Evolutionary conservation across 1,140 invertebrate species (phyloP).

Genomic region (Cherax destructor): DNA sequence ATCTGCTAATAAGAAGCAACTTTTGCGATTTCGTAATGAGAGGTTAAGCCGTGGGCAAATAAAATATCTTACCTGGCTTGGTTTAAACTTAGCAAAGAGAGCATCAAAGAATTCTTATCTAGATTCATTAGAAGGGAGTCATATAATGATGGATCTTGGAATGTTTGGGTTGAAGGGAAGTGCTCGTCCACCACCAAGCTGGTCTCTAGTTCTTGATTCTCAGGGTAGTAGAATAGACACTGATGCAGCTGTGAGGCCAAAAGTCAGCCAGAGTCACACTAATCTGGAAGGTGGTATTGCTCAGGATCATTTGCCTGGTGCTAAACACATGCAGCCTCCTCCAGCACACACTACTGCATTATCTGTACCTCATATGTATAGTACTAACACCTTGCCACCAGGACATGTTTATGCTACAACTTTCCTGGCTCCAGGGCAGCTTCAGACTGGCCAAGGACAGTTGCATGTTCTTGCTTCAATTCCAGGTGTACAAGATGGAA

Average conservation of each 20-base stretch:
- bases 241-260: not conserved
- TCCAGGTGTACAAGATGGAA: not conserved
- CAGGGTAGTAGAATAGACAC: not conserved
- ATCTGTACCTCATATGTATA: not conserved
- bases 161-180: not conserved
- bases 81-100: not conserved
- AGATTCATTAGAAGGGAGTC: not conserved
- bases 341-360: not conserved
- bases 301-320: not conserved
- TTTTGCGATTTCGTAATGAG: not conserved
- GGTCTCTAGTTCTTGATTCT: not conserved
- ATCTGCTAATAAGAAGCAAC: not conserved
- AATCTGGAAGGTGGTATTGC: not conserved
- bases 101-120: not conserved
- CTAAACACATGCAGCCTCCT: not conserved
- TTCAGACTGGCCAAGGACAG: not conserved
- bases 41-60: not conserved
- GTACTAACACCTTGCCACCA: not conserved
- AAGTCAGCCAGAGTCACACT: not conserved
- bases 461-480: not conserved
- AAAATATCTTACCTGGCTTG: not conserved
- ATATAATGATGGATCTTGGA: not conserved
- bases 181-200: not conserved
- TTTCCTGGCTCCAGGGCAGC: not conserved
- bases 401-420: not conserved